phyloP scores from a whole-genome alignment of 2,888 invertebrate species.

The Acanthococcus lagerstroemiae region DNA sequence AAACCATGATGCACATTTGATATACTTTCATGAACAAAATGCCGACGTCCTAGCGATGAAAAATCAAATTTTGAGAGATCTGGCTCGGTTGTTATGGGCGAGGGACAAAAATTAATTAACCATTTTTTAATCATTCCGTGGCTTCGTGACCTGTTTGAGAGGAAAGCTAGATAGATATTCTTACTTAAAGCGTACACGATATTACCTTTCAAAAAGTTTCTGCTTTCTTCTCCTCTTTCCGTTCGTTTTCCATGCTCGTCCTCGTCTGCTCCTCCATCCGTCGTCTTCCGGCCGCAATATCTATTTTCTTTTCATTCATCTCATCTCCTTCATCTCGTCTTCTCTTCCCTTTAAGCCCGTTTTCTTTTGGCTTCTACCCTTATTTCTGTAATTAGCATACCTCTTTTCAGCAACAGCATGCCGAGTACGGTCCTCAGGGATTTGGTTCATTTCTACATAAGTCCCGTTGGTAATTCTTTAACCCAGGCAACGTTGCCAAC shows the following conservation, averaged over 20 bases:
- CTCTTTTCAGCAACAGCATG: slow-evolving; percentile 29
- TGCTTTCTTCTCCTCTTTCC: slow-evolving; percentile 12
- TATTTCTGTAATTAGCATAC: slow-evolving; percentile 21
- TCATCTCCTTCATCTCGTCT: slow-evolving; percentile 10
- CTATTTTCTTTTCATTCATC: slow-evolving; percentile 16
- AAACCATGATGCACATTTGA: no score
- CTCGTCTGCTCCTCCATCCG: background rate
- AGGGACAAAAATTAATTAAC: no score
- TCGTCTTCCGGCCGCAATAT: slow-evolving; percentile 9
- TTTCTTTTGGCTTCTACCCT: slow-evolving; percentile 15
- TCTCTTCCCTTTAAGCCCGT: no score
- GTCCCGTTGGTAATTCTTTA: slow-evolving; percentile 25
- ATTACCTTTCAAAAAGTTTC: slow-evolving; percentile 19
- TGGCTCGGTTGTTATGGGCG: no score
- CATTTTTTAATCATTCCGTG: no score
- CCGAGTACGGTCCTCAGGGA: slow-evolving; percentile 25
- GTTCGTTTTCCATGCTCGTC: background rate
- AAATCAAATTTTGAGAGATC: no score
- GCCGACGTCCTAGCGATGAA: no score
- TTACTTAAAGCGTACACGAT: slow-evolving; percentile 7
- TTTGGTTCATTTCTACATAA: slow-evolving; percentile 23
- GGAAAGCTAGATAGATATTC: no score
- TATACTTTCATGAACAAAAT: no score
- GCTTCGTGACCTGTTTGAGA: no score
- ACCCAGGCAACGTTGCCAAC: slow-evolving; percentile 19